Conservation (phyloP, 2,113 vertebrate genomes). For the Ginglymostoma cirratum region DNA sequence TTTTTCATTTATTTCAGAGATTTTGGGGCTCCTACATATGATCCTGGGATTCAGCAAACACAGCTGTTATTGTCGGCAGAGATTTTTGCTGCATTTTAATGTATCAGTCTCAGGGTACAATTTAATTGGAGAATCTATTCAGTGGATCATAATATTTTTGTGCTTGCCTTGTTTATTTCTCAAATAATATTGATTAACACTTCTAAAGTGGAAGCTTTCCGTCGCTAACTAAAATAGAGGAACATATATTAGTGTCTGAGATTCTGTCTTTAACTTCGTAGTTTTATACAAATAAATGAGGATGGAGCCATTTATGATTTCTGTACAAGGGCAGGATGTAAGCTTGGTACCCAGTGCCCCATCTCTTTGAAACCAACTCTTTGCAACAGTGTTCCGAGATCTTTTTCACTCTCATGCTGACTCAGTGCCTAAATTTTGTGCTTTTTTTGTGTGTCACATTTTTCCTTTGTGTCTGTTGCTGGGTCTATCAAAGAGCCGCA, state of each 20-base stretch:
- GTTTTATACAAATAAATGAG: neutral
- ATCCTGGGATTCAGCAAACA: no score
- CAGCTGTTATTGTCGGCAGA: no score
- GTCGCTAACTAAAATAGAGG: neutral
- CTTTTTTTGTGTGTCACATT: neutral
- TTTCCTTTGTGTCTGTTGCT: neutral
- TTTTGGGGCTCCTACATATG: no score
- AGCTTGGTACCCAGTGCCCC: neutral
- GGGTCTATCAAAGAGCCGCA: neutral
- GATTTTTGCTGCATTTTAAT: no score
- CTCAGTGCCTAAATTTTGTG: neutral
- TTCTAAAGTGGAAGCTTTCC: neutral
- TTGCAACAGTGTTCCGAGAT: neutral
- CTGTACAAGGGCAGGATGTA: neutral
- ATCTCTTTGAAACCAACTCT: neutral
- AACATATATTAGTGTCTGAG: neutral
- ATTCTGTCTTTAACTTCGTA: neutral
- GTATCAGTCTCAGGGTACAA: neutral
- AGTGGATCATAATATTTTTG: neutral
- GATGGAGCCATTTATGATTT: neutral
- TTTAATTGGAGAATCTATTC: neutral
- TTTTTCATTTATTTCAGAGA: no score
- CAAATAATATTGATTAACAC: neutral
- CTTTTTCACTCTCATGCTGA: neutral
- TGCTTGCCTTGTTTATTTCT: neutral